Evolutionary conservation across 2,888 invertebrate genomes (phyloP), one percentile per base, ranked within the genome.

Genomic region (Xylophagus ater): DNA sequence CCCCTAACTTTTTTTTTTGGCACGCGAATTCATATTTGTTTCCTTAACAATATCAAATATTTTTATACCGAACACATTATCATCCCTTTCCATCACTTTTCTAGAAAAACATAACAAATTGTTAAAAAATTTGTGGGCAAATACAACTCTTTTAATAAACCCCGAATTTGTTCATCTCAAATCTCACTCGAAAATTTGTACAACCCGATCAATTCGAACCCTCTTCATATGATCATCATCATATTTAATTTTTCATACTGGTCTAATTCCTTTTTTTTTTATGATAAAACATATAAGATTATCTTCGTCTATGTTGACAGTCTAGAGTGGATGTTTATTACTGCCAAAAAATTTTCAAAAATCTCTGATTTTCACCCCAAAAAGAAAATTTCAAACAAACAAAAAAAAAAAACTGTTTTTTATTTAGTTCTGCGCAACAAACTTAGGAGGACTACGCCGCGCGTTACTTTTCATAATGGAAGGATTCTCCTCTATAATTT

Each of bases 261-360:
- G n/a, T n/a, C n/a, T n/a, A n/a, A n/a, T n/a, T n/a, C n/a, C n/a
- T n/a, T n/a, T n/a, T n/a, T n/a, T n/a, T n/a, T n/a, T n/a, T n/a
- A n/a, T n/a, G n/a, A n/a, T n/a, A n/a, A n/a, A n/a, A n/a, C n/a
- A n/a, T n/a, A n/a, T n/a, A n/a, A n/a, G n/a, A n/a, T n/a, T n/a
- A n/a, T n/a, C n/a, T n/a, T n/a, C n/a, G n/a, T 14, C 21, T 40
- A 31, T 48, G 50, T 49, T 50, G 50, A 49, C 50, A 51, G 42
- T 40, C 43, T 48, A 43, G 46, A 51, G 49, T 47, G 44, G 38
- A 40, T 46, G 45, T 46, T 46, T 49, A 41, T 44, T 38, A 21
- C 30, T n/a, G n/a, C n/a, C n/a, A n/a, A n/a, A 21, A 31, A 25
- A 20, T 30, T 25, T 33, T 26, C 2, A 25, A 19, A 23, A 34